These are phyloP conservation scores for Nesometra sesokonis DNA, from an alignment of 35 echinoderm and acorn worm genomes.

Conservation along the genomic window DNA sequence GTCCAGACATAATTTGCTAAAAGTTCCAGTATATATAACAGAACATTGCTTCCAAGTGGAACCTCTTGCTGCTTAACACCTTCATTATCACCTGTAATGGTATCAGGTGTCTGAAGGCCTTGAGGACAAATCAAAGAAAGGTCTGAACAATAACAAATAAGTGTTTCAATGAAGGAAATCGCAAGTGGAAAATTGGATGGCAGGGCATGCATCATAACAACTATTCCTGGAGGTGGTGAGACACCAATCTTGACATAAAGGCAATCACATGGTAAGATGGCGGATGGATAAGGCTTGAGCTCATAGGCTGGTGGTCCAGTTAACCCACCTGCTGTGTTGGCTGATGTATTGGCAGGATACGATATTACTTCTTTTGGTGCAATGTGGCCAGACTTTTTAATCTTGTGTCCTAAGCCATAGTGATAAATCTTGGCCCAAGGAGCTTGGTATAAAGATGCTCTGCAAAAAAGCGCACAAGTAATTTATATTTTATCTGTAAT, in stretches of 20 bases:
- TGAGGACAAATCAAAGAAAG: slow-evolving; percentile 4
- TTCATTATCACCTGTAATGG: neutral
- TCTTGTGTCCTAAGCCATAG: slow-evolving; percentile 60
- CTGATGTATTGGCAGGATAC: slow-evolving; percentile 51
- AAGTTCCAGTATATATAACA: slow-evolving; percentile 31
- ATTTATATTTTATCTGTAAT: too few species aligned
- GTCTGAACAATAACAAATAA: slow-evolving; percentile 24
- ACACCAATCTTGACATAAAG: slow-evolving; percentile 53
- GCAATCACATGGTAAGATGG: slow-evolving; percentile 50
- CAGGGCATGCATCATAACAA: slow-evolving; percentile 42
- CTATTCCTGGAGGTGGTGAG: slow-evolving; percentile 38
- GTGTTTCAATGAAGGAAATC: slow-evolving; percentile 44
- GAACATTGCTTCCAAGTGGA: slow-evolving; percentile 22
- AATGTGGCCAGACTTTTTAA: slow-evolving; percentile 52
- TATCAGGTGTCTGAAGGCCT: neutral
- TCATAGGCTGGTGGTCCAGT: slow-evolving; percentile 39
- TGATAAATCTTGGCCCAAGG: slow-evolving; percentile 61
- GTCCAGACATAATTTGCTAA: slow-evolving; percentile 39
- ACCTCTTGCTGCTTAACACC: slow-evolving; percentile 35
- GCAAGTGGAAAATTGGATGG: slow-evolving; percentile 59
- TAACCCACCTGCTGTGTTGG: slow-evolving; percentile 48
- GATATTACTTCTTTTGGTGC: slow-evolving; percentile 49
- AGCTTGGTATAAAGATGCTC: slow-evolving; percentile 58
- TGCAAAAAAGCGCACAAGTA: slow-evolving; percentile 12
- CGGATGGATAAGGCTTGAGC: slow-evolving; percentile 51